Evolutionary conservation across 2,113 vertebrate species (phyloP), one percentile per base, ranked within the genome.

Genomic region (Mobula birostris): DNA sequence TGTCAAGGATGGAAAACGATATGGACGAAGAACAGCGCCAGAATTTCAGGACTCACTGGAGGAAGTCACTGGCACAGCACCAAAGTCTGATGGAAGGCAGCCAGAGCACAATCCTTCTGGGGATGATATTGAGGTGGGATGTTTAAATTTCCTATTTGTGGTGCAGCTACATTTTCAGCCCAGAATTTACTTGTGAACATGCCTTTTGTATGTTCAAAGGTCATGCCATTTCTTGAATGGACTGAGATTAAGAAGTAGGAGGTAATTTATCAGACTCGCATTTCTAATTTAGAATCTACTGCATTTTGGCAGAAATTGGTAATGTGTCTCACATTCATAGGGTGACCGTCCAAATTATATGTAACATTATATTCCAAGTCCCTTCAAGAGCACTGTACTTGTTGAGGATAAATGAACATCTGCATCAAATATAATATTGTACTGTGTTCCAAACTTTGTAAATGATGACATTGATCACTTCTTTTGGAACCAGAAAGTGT

Each of bases 1-100:
- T 91, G 97, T 99, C 95, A 98, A 97, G 94, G 98, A 98, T 0
- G 97, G 98, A 48, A 99, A 99, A 94, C 98, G 98, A 27, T 99
- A 99, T 0, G 98, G 98, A 79, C 98, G 98, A 6, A 97, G 98
- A 0, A 98, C 98, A 36, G 97, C 97, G 48, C 99, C 98, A 0
- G 98, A 98, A 95, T 97, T 98, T 94, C 96, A 95, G 32, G 96
- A 97, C 94, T 94, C 97, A 0, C 94, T 95, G 95, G 95, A 97
- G 0, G 96, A 97, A 95, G 96, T 96, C 77, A 95, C 95, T 0
- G 96, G 96, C 9, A 94, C 97, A 5, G 96, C 97, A 94, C 95
- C 96, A 0, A 95, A 95, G 0, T 56, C 95, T 0, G 95, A 96
- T 61, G 96, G 97, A 24, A 66, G 94, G 0, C 96, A 85, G 91